Evolutionary conservation across 2,888 invertebrate genomes (phyloP).

Genomic region (Acanthosoma haemorrhoidale): DNA sequence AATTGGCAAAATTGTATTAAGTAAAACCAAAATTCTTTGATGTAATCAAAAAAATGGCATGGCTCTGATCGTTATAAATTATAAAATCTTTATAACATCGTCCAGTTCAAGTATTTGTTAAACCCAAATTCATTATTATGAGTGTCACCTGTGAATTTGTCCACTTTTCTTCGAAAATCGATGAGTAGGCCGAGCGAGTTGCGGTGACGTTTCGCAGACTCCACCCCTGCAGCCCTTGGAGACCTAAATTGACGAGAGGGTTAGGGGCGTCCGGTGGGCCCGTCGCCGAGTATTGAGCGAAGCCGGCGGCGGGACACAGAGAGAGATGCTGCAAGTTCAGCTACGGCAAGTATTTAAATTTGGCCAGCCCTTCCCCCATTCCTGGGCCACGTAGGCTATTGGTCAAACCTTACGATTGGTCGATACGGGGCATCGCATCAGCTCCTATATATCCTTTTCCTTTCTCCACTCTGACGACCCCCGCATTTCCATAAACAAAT

Average conservation of each 20-base stretch:
- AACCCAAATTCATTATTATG: too few species aligned
- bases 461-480: not conserved
- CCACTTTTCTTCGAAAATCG: too few species aligned
- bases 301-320: too few species aligned
- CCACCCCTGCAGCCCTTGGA: not conserved
- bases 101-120: too few species aligned
- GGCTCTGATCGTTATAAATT: too few species aligned
- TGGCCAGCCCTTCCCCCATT: not conserved
- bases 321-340: constrained; percentile 2
- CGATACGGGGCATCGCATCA: not conserved
- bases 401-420: constrained; percentile 1
- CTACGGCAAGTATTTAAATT: constrained; percentile 12
- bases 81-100: too few species aligned
- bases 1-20: not conserved
- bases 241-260: constrained; percentile 4
- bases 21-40: not conserved
- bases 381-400: not conserved
- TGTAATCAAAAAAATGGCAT: too few species aligned
- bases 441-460: too few species aligned
- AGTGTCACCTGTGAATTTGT: too few species aligned
- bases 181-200: too few species aligned
- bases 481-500: not conserved
- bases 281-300: constrained; percentile 14
- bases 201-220: too few species aligned
- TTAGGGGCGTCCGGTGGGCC: too few species aligned